Base-by-base conservation (phyloP, 2,888 invertebrate genomes). In the Eupithecia dodoneata region DNA sequence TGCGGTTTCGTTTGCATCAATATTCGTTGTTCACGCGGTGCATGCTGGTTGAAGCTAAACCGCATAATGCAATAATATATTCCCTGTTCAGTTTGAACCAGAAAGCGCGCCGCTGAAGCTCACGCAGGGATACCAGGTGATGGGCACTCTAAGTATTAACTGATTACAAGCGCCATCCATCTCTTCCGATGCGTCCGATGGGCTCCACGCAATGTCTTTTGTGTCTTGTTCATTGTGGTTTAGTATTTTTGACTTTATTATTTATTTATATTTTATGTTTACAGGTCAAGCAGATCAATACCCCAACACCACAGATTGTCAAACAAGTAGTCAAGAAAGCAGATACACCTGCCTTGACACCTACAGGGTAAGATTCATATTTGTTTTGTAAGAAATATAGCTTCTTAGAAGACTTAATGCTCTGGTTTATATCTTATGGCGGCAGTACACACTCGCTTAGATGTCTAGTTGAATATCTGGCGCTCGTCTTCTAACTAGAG, bases 81-180 rank as follows among this genome's bases (percentile, higher is more conserved):
- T 1, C 30, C 30, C 30, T 30, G 30, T 1, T 30, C 30, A 30
- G 30, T 30, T 30, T 30, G 30, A 30, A 30, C 30, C 30, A 30
- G 30, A 30, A 30, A 30, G 30, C 1, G n/a, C n/a, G n/a, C n/a
- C n/a, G n/a, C n/a, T n/a, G n/a, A 30, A 30, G 30, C 1, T 1
- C 1, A 30, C 30, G 30, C 30, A 30, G 30, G 30, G 30, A 30
- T 30, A 30, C 30, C 30, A 30, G 30, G 30, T 30, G 30, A 30
- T 30, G 30, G 30, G 30, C 30, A 30, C 30, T 30, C 30, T 30
- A 30, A 30, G 30, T 30, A 30, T 94, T 94, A 93, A 91, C 94
- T 93, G 93, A 94, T 93, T 94, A 93, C 91, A 84, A 85, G 86
- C 83, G 84, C 92, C 86, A 94, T 94, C 93, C 91, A 91, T 94